Conservation (phyloP, 2,888 invertebrate species). For the Oligia fasciuncula region DNA sequence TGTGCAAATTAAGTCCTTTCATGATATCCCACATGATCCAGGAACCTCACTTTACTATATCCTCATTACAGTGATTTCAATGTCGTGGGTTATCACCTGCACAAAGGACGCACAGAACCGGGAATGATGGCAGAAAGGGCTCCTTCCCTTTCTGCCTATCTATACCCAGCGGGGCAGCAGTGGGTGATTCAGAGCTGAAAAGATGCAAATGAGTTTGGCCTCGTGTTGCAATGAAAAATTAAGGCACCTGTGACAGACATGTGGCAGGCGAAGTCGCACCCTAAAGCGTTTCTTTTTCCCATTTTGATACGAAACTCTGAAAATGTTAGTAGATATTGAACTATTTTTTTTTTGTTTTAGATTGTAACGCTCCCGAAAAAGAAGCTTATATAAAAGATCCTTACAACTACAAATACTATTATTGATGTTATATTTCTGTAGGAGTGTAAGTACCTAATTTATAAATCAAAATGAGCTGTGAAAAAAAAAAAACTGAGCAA, state of each 20-base stretch:
- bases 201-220: no score
- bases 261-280: background rate
- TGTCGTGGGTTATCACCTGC: background rate
- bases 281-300: background rate
- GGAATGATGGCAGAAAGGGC: background rate
- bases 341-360: slow-evolving; percentile 27
- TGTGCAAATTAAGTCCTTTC: no score
- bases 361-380: background rate
- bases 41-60: background rate
- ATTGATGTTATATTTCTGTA: slow-evolving; percentile 1
- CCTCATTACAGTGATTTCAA: no score
- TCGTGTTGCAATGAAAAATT: background rate
- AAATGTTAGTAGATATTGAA: background rate
- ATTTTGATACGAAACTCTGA: background rate
- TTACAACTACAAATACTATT: slow-evolving; percentile 25
- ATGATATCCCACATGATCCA: no score
- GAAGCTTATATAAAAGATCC: slow-evolving; percentile 3
- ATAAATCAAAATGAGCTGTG: slow-evolving; percentile 9
- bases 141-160: background rate
- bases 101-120: background rate
- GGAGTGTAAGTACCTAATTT: background rate
- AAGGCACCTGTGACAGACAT: no score
- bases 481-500: background rate
- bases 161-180: no score
- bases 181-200: no score